Evolutionary conservation across 2,797 vertebrate genomes (phyloP), one percentile per base, ranked within the genome.

Genomic region (Melanotaenia nigrans): DNA sequence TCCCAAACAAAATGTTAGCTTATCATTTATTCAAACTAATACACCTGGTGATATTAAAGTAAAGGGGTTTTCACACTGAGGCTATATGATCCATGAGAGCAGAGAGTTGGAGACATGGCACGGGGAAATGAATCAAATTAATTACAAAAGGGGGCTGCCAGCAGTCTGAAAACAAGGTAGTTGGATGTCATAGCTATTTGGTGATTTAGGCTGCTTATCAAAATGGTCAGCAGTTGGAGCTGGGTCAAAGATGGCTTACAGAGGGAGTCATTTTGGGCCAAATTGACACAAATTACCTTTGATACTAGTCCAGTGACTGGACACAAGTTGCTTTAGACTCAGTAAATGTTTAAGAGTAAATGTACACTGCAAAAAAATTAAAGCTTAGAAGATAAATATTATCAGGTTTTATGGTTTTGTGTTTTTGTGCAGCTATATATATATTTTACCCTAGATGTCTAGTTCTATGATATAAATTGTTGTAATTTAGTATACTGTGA

Each of bases 281-380:
- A 5, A 45, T 3, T 67, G 63, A 36, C 3, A 4, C 32, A 42
- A 20, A 58, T 74, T 56, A 47, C 5, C 11, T 68, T 28, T 64
- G 42, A 24, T 30, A 47, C 14, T 53, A 33, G 49, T 70, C 59
- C 60, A 35, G 12, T 45, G 25, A 53, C n/a, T 61, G 20, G 13
- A 64, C 13, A 28, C 18, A 64, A 18, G 55, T 10, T 45, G 56
- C 64, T 77, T 63, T 61, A 64, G 11, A 64, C 59, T 68, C 35
- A 59, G 10, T 3, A 13, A 3, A 33, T 42, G 45, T 68, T 71
- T 35, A 25, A 3, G 3, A 65, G 35, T 35, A 33, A 1, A 55
- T 40, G 36, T 68, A 11, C 12, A 30, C 5, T 14, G 5, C 22
- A 51, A 64, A 35, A 22, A 5, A 10, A 24, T n/a, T 61, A 75